These are phyloP conservation scores for Lepidotrigona ventralis DNA, from an alignment of 1,140 invertebrate species.

Conservation along the genomic window DNA sequence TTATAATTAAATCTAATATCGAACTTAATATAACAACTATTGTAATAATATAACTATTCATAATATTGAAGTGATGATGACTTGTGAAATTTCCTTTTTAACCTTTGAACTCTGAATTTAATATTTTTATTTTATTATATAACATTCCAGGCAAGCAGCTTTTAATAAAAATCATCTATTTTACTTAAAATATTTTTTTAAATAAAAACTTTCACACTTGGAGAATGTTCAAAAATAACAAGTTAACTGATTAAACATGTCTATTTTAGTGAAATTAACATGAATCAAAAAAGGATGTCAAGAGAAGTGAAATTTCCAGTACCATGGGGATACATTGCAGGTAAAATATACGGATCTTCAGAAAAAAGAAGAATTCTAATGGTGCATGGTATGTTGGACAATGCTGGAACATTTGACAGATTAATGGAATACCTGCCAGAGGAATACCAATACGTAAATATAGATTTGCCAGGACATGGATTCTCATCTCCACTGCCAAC, in stretches of 20 bases:
- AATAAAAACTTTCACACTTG: neutral
- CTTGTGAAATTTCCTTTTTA: neutral
- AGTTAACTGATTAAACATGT: neutral
- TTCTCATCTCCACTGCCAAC: slow-evolving; percentile 82
- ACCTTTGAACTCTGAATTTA: neutral
- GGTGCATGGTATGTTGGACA: slow-evolving; percentile 84
- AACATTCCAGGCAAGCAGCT: accelerated
- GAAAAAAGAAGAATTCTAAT: slow-evolving; percentile 80
- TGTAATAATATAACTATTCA: no score
- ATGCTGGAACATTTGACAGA: slow-evolving; percentile 84
- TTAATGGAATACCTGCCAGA: slow-evolving; percentile 82
- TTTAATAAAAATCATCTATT: neutral
- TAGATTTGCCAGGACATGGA: slow-evolving; percentile 88
- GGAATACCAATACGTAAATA: slow-evolving; percentile 82
- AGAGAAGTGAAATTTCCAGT: slow-evolving; percentile 59
- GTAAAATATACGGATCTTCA: slow-evolving; percentile 83
- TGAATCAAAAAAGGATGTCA: slow-evolving; percentile 17
- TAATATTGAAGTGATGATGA: neutral
- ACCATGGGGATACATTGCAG: slow-evolving; percentile 79
- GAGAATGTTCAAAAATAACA: neutral
- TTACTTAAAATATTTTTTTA: neutral
- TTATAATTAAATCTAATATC: no score
- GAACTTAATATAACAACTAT: no score
- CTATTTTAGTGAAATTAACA: neutral
- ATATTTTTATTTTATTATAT: no score